Percentiles rank a stretch among this genome's conserved stretches.
Conservation (phyloP, 2,113 vertebrate genomes). For the Ceuthmochares aereus region DNA sequence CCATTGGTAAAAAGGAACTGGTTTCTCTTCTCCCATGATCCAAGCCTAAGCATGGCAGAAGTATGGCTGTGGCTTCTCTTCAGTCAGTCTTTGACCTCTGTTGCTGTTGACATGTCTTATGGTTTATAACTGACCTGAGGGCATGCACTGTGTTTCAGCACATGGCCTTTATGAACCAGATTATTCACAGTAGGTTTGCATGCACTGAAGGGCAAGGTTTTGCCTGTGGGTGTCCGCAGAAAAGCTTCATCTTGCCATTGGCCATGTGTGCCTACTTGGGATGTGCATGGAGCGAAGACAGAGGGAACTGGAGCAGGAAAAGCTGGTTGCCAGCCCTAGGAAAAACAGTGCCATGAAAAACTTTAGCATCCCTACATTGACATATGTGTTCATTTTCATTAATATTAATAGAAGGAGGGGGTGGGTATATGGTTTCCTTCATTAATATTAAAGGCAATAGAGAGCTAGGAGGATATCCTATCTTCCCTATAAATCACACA, state of each 20-base stretch:
- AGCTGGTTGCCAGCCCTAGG: neutral
- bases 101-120: neutral
- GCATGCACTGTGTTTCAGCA: neutral
- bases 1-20: rapidly evolving
- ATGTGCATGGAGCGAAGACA: rapidly evolving
- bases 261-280: rapidly evolving
- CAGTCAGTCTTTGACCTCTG: neutral
- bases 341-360: neutral
- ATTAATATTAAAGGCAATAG: neutral
- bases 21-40: neutral
- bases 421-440: neutral
- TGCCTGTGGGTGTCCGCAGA: neutral
- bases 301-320: neutral
- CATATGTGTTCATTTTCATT: neutral
- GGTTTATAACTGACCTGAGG: rapidly evolving
- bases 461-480: neutral
- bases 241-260: neutral
- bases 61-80: neutral
- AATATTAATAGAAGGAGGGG: neutral
- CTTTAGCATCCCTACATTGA: neutral
- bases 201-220: neutral
- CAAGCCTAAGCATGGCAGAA: rapidly evolving
- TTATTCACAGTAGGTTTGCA: rapidly evolving
- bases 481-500: neutral
- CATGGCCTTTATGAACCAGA: rapidly evolving